Conservation (phyloP, 2,113 vertebrate genomes). For the Macaca nemestrina region DNA sequence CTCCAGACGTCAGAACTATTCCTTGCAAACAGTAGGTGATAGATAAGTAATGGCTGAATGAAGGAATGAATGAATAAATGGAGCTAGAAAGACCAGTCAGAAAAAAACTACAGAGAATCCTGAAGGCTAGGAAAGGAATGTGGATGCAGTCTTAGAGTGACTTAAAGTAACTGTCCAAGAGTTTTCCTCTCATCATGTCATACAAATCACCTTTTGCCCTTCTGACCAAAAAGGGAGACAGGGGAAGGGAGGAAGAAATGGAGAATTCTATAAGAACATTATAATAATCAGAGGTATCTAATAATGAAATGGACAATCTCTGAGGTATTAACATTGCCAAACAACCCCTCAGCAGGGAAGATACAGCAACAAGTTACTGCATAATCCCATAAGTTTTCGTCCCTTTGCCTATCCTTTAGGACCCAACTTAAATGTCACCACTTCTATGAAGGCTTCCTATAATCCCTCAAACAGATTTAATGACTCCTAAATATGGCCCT, state of each 20-base stretch:
- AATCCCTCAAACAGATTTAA: not conserved
- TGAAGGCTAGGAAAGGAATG: not conserved
- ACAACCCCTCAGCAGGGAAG: not conserved
- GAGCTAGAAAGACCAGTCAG: not conserved
- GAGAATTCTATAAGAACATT: not conserved
- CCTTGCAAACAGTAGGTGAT: not conserved
- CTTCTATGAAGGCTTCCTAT: not conserved
- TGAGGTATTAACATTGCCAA: not conserved
- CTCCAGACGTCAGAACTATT: not conserved
- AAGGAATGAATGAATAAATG: not conserved
- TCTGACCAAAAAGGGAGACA: not conserved
- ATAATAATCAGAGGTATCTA: not conserved
- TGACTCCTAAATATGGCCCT: not conserved
- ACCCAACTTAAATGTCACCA: not conserved
- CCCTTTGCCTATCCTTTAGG: not conserved
- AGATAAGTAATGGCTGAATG: not conserved
- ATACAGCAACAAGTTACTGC: not conserved
- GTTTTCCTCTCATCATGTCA: not conserved
- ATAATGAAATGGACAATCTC: not conserved
- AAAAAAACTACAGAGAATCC: constrained; percentile 5
- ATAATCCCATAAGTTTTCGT: not conserved
- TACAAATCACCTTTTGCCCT: not conserved
- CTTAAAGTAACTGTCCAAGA: not conserved
- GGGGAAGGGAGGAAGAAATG: no score
- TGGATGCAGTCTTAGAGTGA: not conserved